phyloP scores from a whole-genome alignment of 2,888 invertebrate species.

The Macaria notata region DNA sequence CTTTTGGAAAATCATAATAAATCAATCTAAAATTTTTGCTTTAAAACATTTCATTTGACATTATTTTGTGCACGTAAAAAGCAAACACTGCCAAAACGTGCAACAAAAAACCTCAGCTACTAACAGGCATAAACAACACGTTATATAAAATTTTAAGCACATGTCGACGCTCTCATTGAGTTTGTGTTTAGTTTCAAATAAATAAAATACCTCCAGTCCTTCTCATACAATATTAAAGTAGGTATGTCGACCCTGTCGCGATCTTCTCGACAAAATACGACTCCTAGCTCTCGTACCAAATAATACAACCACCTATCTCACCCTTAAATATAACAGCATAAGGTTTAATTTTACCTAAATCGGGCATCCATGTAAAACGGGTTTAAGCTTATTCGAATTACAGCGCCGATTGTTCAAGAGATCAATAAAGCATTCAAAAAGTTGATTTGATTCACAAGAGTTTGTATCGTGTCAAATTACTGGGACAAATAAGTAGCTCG shows the following conservation, averaged over 20 bases:
- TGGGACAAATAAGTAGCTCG: slow-evolving; percentile 28
- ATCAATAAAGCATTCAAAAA: slow-evolving; percentile 66
- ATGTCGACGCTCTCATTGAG: too few relatives aligned
- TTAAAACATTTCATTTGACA: too few relatives aligned
- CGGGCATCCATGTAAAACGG: slow-evolving; percentile 25
- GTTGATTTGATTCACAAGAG: slow-evolving; percentile 60
- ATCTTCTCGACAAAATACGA: slow-evolving; percentile 51
- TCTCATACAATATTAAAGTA: slow-evolving; percentile 54
- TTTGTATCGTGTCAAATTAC: slow-evolving; percentile 28
- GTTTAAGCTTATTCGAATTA: slow-evolving; percentile 58
- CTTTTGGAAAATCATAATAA: too few relatives aligned
- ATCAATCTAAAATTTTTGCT: too few relatives aligned
- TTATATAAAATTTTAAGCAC: slow-evolving; percentile 9
- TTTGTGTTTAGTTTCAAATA: slow-evolving; percentile 36
- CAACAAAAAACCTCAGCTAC: too few relatives aligned
- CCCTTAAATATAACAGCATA: slow-evolving; percentile 18
- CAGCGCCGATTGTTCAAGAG: slow-evolving; percentile 52
- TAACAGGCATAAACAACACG: background rate
- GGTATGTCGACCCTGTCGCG: slow-evolving; percentile 43
- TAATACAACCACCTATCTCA: slow-evolving; percentile 5
- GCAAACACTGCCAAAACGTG: too few relatives aligned
- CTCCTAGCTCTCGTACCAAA: slow-evolving; percentile 31
- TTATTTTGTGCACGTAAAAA: background rate
- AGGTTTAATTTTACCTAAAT: slow-evolving; percentile 24
- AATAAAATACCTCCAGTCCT: slow-evolving; percentile 37